Base-by-base conservation (phyloP, 2,113 vertebrate genomes). In the Rhizomys pruinosus region DNA sequence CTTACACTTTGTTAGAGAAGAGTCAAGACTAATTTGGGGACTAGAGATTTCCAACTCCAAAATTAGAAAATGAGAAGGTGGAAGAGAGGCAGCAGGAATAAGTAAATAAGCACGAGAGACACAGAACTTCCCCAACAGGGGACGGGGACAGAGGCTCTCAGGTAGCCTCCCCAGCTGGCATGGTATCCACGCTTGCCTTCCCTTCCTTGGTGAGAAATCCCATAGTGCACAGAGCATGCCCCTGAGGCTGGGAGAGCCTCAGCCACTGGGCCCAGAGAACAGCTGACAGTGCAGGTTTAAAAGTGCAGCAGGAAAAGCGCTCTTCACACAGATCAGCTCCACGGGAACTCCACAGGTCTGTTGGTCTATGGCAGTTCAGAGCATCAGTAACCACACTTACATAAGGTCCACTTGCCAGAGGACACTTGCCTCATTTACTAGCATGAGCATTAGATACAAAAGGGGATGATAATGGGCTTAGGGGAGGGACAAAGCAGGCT, bases 1-100 rank as follows among this genome's bases (percentile, higher is more conserved):
- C 69, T 77, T 73, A 47, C 4, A 20, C 12, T 59, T 57, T 87
- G 68, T 61, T 74, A 84, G 57, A 85, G 57, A 87, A 66, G 68
- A 90, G 63, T 61, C 17, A n/a, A 69, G 87, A 84, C 84, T 91
- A 91, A 87, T 1, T 42, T n/a, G 86, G 79, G 79, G 84, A 57
- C 66, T 32, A 57, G 84, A 92, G 90, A 91, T 59, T 68, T 79
- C 61, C 61, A 74, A 78, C 27, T 79, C 52, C 19, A 9, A 81
- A 90, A 68, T 82, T 27, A 78, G 82, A 90, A 88, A 63, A 47
- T 87, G 57, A 91, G 37, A 63, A 63, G 42, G 6, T 69, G 32
- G 34, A 32, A 39, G 63, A 42, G 63, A 71, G 59, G 34, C 2
- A 4, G 47, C 68, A 57, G 7, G 77, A 55, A 72, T 79, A 52